Conservation (phyloP, 2,888 invertebrate species). For the Ennomos erosarius region DNA sequence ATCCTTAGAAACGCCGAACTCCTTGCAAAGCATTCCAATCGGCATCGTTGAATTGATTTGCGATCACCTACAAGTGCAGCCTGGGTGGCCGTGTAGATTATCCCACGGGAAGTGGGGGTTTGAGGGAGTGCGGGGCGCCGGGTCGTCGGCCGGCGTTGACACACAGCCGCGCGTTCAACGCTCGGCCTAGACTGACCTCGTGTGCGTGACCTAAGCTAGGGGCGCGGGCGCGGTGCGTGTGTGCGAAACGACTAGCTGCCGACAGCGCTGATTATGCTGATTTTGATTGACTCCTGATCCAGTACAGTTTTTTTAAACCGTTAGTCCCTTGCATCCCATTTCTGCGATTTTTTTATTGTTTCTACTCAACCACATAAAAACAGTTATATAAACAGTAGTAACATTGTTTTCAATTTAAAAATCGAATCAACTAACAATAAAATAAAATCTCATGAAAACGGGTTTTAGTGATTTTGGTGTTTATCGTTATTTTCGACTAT, state of each 20-base stretch:
- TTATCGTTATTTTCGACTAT: too few species aligned
- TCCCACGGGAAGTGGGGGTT: slow-evolving; percentile 44
- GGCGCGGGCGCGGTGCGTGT: slow-evolving; percentile 20
- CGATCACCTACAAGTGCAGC: slow-evolving; percentile 53
- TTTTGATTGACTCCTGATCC: slow-evolving; percentile 9
- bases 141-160: slow-evolving; percentile 73
- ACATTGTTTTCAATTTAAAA: too few species aligned
- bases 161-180: slow-evolving; percentile 75
- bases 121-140: slow-evolving; percentile 41
- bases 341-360: too few species aligned
- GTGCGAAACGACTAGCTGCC: slow-evolving; percentile 30
- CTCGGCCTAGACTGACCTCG: slow-evolving; percentile 76
- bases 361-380: too few species aligned
- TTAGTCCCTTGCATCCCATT: too few species aligned
- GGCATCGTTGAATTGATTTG: slow-evolving; percentile 32
- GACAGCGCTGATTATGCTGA: slow-evolving; percentile 9
- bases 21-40: slow-evolving; percentile 3
- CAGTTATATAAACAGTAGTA: too few species aligned
- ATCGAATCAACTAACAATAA: too few species aligned
- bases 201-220: slow-evolving; percentile 54
- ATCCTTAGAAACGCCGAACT: slow-evolving; percentile 12
- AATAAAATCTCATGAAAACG: too few species aligned
- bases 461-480: too few species aligned
- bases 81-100: slow-evolving; percentile 63
- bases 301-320: too few species aligned